Evolutionary conservation across 2,888 invertebrate species (phyloP).

Genomic region (Drosophila differens): DNA sequence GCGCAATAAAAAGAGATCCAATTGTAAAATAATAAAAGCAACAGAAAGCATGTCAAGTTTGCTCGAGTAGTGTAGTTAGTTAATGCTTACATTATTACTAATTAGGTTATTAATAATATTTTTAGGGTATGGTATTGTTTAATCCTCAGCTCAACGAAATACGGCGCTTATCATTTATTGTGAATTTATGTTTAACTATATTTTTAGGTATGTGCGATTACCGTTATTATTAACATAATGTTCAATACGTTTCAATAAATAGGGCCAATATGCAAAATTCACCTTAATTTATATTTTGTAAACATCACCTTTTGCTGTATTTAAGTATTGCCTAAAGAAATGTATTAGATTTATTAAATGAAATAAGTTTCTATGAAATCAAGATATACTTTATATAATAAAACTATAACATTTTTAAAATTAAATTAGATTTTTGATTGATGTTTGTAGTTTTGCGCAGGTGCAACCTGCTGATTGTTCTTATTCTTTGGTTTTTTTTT

Average conservation of each 20-base stretch:
- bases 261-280: background rate
- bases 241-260: constrained; percentile 8
- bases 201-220: constrained; percentile 34
- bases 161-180: constrained; percentile 36
- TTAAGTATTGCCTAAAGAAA: background rate
- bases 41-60: background rate
- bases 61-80: background rate
- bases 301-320: background rate
- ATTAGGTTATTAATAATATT: background rate
- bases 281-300: background rate
- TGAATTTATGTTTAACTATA: constrained; percentile 14
- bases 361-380: background rate
- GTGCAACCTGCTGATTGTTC: background rate
- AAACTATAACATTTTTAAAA: background rate
- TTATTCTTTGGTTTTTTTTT: background rate
- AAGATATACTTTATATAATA: background rate
- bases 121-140: constrained; percentile 19
- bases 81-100: background rate
- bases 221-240: constrained; percentile 14
- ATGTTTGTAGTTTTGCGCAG: background rate
- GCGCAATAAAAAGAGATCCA: background rate
- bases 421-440: background rate
- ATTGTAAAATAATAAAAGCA: background rate
- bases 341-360: background rate
- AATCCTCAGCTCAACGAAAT: constrained; percentile 17